Percentiles rank a stretch among this genome's conserved stretches.
These are phyloP conservation scores for Murina feae DNA, from an alignment of 2,113 vertebrate genomes.

Conservation along the genomic window DNA sequence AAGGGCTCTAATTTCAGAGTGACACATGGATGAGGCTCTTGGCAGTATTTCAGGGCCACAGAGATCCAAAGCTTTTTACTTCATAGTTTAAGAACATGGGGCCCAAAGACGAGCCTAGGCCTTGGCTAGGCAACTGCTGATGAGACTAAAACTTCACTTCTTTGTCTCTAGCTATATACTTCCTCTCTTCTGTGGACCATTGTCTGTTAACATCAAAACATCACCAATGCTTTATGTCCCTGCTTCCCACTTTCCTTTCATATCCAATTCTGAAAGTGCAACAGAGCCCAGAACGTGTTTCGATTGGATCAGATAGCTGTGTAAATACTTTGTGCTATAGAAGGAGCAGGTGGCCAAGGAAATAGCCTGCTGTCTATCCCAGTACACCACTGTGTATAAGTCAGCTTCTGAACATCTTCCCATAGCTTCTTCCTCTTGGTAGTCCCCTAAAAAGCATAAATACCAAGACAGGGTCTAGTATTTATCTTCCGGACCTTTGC, in stretches of 20 bases:
- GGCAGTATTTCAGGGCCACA: background rate
- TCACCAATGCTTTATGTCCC: background rate
- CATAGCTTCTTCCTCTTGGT: background rate
- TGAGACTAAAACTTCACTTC: background rate
- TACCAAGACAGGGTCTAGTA: background rate
- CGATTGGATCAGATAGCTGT: background rate
- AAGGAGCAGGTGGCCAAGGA: background rate
- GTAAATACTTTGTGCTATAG: background rate
- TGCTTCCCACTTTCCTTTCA: background rate
- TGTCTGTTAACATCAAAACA: background rate
- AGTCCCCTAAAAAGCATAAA: background rate
- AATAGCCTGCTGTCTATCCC: fast-evolving
- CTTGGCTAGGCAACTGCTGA: background rate
- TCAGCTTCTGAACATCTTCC: background rate
- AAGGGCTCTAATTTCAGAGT: background rate
- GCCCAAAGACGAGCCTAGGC: background rate
- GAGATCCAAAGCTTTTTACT: background rate
- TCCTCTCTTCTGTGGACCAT: background rate
- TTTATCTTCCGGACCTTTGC: background rate
- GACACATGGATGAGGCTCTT: background rate
- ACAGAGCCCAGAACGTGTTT: background rate
- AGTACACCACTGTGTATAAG: background rate
- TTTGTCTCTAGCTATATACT: too few species aligned
- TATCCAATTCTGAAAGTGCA: background rate
- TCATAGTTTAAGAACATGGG: background rate